Percentiles rank a stretch among this genome's conserved stretches.
These are phyloP conservation scores for Stomatorhinus walkeri DNA, from an alignment of 2,797 vertebrate genomes.

Conservation along the genomic window DNA sequence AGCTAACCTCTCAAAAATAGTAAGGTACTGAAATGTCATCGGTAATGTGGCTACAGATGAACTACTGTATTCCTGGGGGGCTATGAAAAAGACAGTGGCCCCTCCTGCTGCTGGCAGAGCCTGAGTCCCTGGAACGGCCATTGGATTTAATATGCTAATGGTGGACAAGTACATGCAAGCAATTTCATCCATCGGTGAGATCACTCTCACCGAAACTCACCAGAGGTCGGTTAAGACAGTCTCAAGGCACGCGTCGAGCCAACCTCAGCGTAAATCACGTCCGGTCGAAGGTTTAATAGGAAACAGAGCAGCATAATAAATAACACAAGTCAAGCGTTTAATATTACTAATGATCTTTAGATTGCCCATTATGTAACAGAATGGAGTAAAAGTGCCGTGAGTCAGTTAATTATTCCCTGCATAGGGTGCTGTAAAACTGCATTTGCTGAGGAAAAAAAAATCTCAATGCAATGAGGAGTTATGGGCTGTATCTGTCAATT, in stretches of 20 bases:
- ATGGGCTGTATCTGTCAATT: conserved; percentile 29
- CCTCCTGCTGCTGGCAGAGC: neutral
- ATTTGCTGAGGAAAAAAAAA: conserved; percentile 13
- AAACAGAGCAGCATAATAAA: conserved; percentile 55
- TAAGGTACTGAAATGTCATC: neutral
- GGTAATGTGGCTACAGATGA: neutral
- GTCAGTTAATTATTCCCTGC: conserved; percentile 60
- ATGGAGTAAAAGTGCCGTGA: conserved; percentile 51
- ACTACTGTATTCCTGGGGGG: neutral
- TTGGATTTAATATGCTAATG: conserved; percentile 26
- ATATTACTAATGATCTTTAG: conserved; percentile 58
- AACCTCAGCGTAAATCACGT: conserved; percentile 47
- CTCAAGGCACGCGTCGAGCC: conserved; percentile 30
- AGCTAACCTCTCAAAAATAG: neutral
- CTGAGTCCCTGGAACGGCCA: neutral
- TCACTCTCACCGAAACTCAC: conserved; percentile 37
- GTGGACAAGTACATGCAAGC: conserved; percentile 37
- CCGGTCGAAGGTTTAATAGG: conserved; percentile 41
- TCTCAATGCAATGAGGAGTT: conserved; percentile 35
- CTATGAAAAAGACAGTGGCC: neutral
- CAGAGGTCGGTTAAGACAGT: conserved; percentile 21
- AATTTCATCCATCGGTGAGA: conserved; percentile 44
- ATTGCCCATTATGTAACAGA: conserved; percentile 52
- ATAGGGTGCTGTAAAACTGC: conserved; percentile 35
- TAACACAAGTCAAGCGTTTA: conserved; percentile 53